phyloP scores from a whole-genome alignment of 2,797 vertebrate genomes.

The Tragopan temminckii region DNA sequence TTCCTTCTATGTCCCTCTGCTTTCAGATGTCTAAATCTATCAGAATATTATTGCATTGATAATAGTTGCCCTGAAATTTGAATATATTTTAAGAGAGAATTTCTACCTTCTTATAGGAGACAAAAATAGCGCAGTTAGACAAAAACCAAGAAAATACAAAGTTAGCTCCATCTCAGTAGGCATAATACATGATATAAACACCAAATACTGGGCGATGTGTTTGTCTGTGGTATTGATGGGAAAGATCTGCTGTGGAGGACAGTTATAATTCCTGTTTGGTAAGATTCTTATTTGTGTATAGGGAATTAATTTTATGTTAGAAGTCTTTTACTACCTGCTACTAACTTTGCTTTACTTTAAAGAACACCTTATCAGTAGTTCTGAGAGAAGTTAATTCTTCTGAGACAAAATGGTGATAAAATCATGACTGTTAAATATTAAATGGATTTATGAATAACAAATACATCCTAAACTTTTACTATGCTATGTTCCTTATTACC shows the following conservation, averaged over 20 bases:
- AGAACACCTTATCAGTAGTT: neutral
- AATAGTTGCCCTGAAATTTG: neutral
- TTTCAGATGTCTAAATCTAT: neutral
- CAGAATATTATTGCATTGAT: neutral
- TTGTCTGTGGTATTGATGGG: neutral
- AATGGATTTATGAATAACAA: constrained; percentile 23
- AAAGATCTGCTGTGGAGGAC: neutral
- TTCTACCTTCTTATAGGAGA: neutral
- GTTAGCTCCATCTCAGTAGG: neutral
- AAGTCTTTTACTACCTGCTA: neutral
- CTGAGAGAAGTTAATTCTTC: neutral
- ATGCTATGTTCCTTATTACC: neutral
- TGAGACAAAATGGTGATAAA: constrained; percentile 31
- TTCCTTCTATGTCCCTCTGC: neutral
- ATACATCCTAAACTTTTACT: neutral
- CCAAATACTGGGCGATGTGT: neutral
- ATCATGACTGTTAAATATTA: constrained; percentile 38
- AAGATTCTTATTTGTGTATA: neutral
- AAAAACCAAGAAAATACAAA: neutral
- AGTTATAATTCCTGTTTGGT: neutral
- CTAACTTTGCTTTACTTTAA: neutral
- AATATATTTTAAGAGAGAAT: neutral
- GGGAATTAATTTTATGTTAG: neutral
- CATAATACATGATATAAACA: neutral
- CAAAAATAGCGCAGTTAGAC: neutral